phyloP scores from a whole-genome alignment of 2,888 invertebrate genomes.

The Ectemnius lituratus region DNA sequence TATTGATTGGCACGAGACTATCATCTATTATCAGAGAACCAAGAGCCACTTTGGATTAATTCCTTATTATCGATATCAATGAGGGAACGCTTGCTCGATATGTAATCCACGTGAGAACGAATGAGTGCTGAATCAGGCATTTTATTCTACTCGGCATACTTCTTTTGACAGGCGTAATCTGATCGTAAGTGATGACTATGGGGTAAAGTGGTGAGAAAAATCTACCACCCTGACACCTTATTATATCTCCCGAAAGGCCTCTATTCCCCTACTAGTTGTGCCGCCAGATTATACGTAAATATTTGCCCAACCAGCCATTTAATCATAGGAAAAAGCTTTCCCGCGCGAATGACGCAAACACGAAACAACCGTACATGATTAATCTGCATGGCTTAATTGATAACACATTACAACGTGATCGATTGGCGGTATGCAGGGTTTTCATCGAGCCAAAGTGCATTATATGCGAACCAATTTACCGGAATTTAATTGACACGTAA shows the following conservation, averaged over 20 bases:
- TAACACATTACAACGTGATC: too few species aligned
- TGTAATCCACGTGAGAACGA: constrained; percentile 9
- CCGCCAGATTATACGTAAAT: too few species aligned
- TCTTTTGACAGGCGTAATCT: constrained; percentile 30
- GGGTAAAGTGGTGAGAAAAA: background rate
- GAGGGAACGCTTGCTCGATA: background rate
- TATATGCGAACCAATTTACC: too few species aligned
- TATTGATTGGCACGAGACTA: background rate
- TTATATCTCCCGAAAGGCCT: background rate
- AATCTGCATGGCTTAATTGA: too few species aligned
- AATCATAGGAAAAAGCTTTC: too few species aligned
- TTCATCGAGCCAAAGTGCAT: too few species aligned
- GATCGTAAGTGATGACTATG: constrained; percentile 11
- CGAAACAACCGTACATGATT: too few species aligned
- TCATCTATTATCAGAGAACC: constrained; percentile 14
- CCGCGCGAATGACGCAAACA: too few species aligned
- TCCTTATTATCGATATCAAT: constrained; percentile 9
- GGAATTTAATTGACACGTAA: constrained; percentile 1
- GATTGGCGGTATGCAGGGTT: too few species aligned
- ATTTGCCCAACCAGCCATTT: too few species aligned
- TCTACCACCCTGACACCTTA: background rate
- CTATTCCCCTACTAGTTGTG: background rate
- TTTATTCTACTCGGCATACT: constrained; percentile 19
- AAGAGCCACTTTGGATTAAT: constrained; percentile 27
- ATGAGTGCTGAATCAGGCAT: constrained; percentile 20